These are phyloP conservation scores for Leucoraja ocellata DNA, from an alignment of 2,797 vertebrate genomes.

Conservation along the genomic window DNA sequence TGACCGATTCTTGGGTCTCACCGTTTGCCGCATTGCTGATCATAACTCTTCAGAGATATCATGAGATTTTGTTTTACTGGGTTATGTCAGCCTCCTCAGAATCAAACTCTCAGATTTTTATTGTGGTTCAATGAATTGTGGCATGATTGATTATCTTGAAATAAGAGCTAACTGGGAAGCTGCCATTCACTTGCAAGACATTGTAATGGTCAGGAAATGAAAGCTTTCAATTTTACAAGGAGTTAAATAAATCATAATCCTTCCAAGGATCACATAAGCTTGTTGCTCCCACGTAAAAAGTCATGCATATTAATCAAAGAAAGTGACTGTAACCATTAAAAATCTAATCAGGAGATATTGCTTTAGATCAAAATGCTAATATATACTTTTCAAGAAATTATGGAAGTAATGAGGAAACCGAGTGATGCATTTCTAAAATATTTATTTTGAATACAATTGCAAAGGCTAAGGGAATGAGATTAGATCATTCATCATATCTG, in stretches of 20 bases:
- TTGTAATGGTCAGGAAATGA: conserved; percentile 1
- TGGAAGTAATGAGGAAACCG: neutral
- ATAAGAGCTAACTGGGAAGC: neutral
- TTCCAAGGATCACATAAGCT: neutral
- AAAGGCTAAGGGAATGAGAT: neutral
- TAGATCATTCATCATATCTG: neutral
- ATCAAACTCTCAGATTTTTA: neutral
- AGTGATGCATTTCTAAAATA: conserved; percentile 6
- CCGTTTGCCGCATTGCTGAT: neutral
- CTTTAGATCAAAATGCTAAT: neutral
- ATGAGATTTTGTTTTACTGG: neutral
- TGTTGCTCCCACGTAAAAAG: neutral
- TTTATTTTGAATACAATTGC: neutral
- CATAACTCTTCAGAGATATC: neutral
- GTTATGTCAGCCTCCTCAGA: neutral
- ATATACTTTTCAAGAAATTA: neutral
- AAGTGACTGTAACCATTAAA: conserved; percentile 2
- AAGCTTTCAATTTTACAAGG: neutral
- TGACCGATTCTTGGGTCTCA: neutral
- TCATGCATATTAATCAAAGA: neutral
- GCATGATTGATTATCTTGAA: neutral
- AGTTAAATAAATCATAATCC: neutral
- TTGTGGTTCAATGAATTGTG: neutral
- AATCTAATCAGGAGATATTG: neutral
- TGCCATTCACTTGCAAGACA: neutral